phyloP scores from a whole-genome alignment of 2,113 vertebrate genomes.

The Platichthys flesus region DNA sequence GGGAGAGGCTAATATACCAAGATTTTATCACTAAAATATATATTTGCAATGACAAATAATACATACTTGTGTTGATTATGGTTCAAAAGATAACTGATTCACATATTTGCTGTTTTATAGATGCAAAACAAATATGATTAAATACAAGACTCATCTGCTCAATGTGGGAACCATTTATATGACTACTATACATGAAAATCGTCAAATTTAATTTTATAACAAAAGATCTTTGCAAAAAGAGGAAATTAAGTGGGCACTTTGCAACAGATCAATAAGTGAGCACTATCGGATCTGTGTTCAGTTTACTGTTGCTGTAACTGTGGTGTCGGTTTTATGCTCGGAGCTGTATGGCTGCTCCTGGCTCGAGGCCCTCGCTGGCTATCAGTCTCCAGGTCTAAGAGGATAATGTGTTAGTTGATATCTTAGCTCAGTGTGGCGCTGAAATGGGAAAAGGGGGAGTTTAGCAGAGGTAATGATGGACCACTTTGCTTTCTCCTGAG shows the following conservation, averaged over 20 bases:
- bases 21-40: no score
- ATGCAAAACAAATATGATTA: no score
- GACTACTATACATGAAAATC: no score
- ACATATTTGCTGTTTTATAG: neutral
- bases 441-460: conserved; percentile 79
- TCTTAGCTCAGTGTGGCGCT: conserved; percentile 79
- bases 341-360: conserved; percentile 72
- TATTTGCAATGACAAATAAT: no score
- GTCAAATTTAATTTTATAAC: neutral
- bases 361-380: conserved; percentile 75
- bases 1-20: neutral
- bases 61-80: no score
- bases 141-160: no score
- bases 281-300: conserved; percentile 59
- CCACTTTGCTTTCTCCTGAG: conserved; percentile 79
- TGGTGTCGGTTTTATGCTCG: conserved; percentile 66
- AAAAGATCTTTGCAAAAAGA: neutral
- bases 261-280: conserved; percentile 39
- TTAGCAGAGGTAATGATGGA: conserved; percentile 80
- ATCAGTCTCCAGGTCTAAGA: conserved; percentile 82
- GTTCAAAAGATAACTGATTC: conserved; percentile 4
- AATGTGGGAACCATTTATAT: no score
- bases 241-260: neutral
- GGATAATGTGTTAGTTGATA: conserved; percentile 88
- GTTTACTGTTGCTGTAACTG: conserved; percentile 64